Base-by-base conservation (phyloP, 2,113 vertebrate genomes). In the Mesitornis unicolor region DNA sequence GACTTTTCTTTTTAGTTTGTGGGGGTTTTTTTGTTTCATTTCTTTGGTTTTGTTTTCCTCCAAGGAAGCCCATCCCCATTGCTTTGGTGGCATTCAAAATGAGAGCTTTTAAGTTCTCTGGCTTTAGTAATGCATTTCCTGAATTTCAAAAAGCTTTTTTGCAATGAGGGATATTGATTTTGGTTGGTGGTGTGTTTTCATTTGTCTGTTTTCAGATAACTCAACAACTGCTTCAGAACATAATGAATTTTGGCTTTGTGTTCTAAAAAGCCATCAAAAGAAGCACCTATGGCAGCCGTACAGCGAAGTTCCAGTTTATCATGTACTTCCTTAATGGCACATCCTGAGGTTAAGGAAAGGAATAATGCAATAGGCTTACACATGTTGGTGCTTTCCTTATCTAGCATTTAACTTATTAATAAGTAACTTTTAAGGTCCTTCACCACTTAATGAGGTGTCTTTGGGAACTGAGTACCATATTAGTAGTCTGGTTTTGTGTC, bases 191-290 rank as follows among this genome's bases (percentile, higher is more conserved):
- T 89, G 31, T 95, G 76, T 95, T 96, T 95, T 87, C 60, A 47
- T 90, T 96, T 92, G 54, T 77, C 76, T 86, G 51, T 63, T 92
- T 90, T 90, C 68, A 93, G 91, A 78, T 73, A 78, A 67, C 69
- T 94, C 82, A 88, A 69, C 84, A 85, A 31, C 57, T 85, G 25
- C 68, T 81, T 90, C 38, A 84, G 84, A 56, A 74, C 25, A 31
- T 59, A 90, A 95, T 93, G 51, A 77, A 75, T 92, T 59, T 59
- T 47, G 31, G 50, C 81, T 93, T 54, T 92, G 83, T 68, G 40
- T 92, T 95, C 59, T 51, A 84, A 43, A 45, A 75, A 71, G 35
- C 47, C 68, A 51, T 84, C 57, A 43, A 35, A 57, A 89, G 82
- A 86, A 70, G 47, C 78, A 53, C 0, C 36, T 79, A 15, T 13